Evolutionary conservation across 2,113 vertebrate species (phyloP), one percentile per base, ranked within the genome.

Genomic region (Tychaedon coryphoeus): DNA sequence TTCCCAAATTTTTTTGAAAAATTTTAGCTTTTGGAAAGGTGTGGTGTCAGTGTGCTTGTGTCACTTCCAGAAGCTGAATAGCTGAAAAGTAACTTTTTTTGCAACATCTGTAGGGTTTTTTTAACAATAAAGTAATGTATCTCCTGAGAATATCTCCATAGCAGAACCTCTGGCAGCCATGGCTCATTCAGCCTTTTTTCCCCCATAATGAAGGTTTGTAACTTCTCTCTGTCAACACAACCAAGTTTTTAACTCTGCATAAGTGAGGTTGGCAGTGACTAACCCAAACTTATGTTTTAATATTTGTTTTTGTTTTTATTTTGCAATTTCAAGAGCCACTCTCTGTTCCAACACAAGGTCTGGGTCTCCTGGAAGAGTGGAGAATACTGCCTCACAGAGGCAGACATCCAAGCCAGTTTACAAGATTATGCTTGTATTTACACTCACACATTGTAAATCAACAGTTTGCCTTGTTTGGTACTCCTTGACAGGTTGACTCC

Each of bases 41-140:
- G 3, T 70, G 14, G 6, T 51, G 10, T 79, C 28, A 48, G 9
- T 45, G 12, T 65, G 12, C 15, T 51, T 48, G 26, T 71, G 23
- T 81, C 9, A 25, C 28, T 92, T 75, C 12, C 20, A 67, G 33
- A 80, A 73, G 67, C 26, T n/a, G 19, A 47, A 23, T 43, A 28
- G 34, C 51, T 61, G 16, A 60, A 70, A 78, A 20, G 3, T 40
- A 19, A 7, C 47, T 48, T 36, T 18, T 51, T 29, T 51, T 28
- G 1, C 17, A 19, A 29, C 5, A 34, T 33, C 6, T 57, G 4
- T 54, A 25, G 7, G 1, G 1, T 1, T 3, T 33, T 53, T 77
- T 50, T 13, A 56, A 67, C 20, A 36, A n/a, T 33, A 12, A 72
- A 66, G 10, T 42, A 29, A 28, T 43, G 2, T 5, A 17, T 90